These are phyloP conservation scores for Spisula solida DNA, from an alignment of 2,888 invertebrate species.

Conservation along the genomic window DNA sequence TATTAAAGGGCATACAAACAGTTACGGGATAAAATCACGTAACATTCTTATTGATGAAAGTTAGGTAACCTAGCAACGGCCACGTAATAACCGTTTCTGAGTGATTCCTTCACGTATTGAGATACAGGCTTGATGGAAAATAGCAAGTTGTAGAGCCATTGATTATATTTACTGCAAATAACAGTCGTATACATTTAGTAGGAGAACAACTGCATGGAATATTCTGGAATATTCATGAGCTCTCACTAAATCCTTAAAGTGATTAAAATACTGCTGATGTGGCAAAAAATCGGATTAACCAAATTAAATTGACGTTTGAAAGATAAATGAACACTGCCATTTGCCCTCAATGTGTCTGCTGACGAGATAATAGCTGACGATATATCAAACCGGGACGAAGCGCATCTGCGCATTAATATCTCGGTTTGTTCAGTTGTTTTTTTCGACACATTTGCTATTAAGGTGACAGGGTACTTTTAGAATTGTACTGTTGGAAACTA, in stretches of 20 bases:
- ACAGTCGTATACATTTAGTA: not conserved
- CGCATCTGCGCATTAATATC: too few relatives aligned
- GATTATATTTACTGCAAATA: constrained; percentile 5
- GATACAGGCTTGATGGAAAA: constrained; percentile 15
- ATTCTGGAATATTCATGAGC: constrained; percentile 10
- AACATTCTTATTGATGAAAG: not conserved
- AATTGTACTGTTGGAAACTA: too few relatives aligned
- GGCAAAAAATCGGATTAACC: not conserved
- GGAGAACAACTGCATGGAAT: not conserved
- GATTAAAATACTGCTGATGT: constrained; percentile 2
- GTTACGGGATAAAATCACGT: too few relatives aligned
- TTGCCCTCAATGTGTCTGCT: not conserved
- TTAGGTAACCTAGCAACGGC: constrained; percentile 1
- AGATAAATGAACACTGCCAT: not conserved
- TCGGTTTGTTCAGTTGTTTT: too few relatives aligned
- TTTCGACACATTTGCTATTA: too few relatives aligned
- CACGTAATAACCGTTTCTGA: not conserved
- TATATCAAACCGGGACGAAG: too few relatives aligned
- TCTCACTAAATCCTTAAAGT: not conserved
- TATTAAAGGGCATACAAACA: too few relatives aligned
- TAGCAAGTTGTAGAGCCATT: not conserved
- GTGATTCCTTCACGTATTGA: not conserved
- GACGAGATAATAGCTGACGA: not conserved
- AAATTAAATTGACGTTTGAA: not conserved
- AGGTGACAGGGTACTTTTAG: too few relatives aligned